A percentile compares a stretch with the other conserved stretches of the same genome.
Conservation (phyloP, 2,797 vertebrate genomes). For the Leptatherina wallacei region DNA sequence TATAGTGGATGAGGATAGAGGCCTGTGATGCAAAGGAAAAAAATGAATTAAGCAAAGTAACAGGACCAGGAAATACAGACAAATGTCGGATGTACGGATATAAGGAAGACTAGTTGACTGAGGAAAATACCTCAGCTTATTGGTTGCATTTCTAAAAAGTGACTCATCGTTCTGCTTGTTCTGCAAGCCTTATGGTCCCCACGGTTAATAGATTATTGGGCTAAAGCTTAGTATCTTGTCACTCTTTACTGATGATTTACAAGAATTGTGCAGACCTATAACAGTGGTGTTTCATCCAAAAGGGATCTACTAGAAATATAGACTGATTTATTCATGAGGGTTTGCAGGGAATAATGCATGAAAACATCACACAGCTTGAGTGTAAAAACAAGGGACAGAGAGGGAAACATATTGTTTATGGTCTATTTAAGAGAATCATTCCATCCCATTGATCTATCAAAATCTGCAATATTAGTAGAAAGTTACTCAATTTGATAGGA, state of each 20-base stretch:
- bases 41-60: conserved; percentile 10
- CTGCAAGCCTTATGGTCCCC: conserved; percentile 9
- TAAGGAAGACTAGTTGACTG: background rate
- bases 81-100: conserved; percentile 4
- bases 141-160: conserved; percentile 12
- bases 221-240: conserved; percentile 3
- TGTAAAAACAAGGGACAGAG: background rate
- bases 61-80: conserved; percentile 7
- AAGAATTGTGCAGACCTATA: conserved; percentile 16
- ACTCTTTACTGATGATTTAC: conserved; percentile 7
- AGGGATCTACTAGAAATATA: conserved; percentile 10
- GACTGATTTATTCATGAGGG: conserved; percentile 43
- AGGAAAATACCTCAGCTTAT: conserved; percentile 5
- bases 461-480: conserved; percentile 8
- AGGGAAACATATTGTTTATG: background rate
- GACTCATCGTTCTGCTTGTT: background rate
- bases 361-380: conserved; percentile 31
- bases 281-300: conserved; percentile 27
- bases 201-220: conserved; percentile 16
- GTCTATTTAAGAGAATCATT: background rate
- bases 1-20: conserved; percentile 5
- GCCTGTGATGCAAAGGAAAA: conserved; percentile 4
- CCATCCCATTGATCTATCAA: background rate
- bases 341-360: conserved; percentile 15
- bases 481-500: conserved; percentile 8